These are phyloP conservation scores for Collichthys lucidus DNA, from an alignment of 2,113 vertebrate species.

Conservation along the genomic window DNA sequence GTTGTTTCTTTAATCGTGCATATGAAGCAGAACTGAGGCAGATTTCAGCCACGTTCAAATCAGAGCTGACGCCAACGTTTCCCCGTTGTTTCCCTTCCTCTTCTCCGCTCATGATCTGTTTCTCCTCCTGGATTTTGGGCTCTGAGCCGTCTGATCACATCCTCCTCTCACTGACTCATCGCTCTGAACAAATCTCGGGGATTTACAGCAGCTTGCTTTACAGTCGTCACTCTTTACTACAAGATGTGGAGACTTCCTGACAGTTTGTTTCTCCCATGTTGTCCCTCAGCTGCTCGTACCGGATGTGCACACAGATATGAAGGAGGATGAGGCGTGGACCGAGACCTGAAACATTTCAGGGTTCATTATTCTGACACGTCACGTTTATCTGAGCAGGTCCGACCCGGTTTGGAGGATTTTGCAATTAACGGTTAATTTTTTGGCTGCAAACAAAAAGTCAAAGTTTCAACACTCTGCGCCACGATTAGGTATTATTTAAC, in stretches of 20 bases:
- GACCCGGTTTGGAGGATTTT: neutral
- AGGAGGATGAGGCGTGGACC: too few relatives aligned
- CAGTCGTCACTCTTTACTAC: conserved; percentile 8
- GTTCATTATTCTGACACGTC: neutral
- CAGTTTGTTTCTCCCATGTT: neutral
- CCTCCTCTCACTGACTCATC: conserved; percentile 19
- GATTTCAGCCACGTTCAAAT: neutral
- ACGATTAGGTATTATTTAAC: neutral
- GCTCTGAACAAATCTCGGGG: conserved; percentile 34
- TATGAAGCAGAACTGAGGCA: neutral
- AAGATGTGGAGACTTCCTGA: neutral
- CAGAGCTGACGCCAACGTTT: neutral
- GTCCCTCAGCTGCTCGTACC: neutral
- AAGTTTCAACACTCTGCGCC: neutral
- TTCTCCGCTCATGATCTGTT: neutral
- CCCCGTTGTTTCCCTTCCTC: neutral
- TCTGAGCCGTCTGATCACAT: conserved; percentile 17
- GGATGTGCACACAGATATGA: too few relatives aligned
- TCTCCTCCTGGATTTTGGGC: conserved; percentile 9
- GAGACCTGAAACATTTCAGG: neutral
- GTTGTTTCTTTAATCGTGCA: neutral
- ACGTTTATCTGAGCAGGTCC: conserved; percentile 3
- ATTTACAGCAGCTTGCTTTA: conserved; percentile 10
- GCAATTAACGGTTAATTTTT: neutral
- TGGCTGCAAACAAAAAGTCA: neutral